Base-by-base conservation (phyloP, 2,888 invertebrate species). In the Lochmaea capreae region DNA sequence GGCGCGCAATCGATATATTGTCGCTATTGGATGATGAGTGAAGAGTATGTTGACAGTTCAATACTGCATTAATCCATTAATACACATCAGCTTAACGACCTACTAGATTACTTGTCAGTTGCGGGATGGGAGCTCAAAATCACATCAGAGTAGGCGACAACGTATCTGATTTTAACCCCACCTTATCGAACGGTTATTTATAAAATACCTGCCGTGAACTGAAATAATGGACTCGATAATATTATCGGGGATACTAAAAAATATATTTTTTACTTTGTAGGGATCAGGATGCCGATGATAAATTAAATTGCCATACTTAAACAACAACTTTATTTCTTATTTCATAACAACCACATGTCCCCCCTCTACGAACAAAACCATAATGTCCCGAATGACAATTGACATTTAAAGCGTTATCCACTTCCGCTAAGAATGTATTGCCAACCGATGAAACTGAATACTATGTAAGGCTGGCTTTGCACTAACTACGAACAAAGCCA, bases 31-130 rank as follows among this genome's bases (percentile, higher is more conserved):
- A 84, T 84, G 84, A 83, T 84, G 84, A 80, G 76, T 81, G 83
- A 84, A 83, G 84, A 84, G 83, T 85, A 84, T 85, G 86, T 86
- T 86, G 86, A 86, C 86, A 85, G 84, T 85, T 85, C 85, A 84
- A 86, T 86, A 86, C 86, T 86, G 85, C 85, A 86, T 85, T 87
- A 86, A 87, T 87, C 86, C 86, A 87, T 87, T 87, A 87, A 86
- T 86, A 84, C 84, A 85, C 85, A 86, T 86, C 85, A 86, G 82
- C 81, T 82, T 85, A 84, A 85, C 84, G 84, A 85, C 83, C 84
- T 82, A 80, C 79, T 83, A 82, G 83, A 83, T 83, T 83, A 82
- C 80, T 80, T 80, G 81, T 80, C 81, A 78, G 82, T 81, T 81
- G 83, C 81, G 83, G 83, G 82, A 81, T 82, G 79, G 79, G 79